Evolutionary conservation across 2,888 invertebrate species (phyloP), one percentile per base, ranked within the genome.

Genomic region (Aleiodes leptofemur): DNA sequence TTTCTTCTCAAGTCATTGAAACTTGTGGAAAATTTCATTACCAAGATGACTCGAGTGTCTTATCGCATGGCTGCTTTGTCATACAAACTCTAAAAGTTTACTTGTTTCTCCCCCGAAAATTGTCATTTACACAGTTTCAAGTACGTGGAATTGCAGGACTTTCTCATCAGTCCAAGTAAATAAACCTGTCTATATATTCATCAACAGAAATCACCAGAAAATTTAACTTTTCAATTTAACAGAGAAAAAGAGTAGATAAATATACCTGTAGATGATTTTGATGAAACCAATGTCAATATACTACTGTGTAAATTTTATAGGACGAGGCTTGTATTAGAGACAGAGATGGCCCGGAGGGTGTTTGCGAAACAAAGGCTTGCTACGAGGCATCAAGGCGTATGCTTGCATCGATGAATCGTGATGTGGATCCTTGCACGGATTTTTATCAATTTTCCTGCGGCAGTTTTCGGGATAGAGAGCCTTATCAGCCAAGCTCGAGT

Each of bases 361-460:
- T 87, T 1, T 90, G 90, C 81, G 86, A 87, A 66, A 83, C 87
- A 70, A 83, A 82, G 50, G 85, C 86, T 69, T 90, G 90, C 78
- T 83, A 83, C 75, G 88, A 88, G 69, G 88, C 89, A n/a, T 87
- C 89, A 11, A 85, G 83, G 38, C 83, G 87, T 69, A 87, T 88
- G 76, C 82, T 89, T 73, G 84, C 88, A 66, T 88, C 90, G 57
- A 86, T 90, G 86, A 87, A 88, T 71, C 86, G 86, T 72, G 85
- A 87, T 72, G 84, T 85, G 43, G 90, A 90, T 82, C 90, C 90
- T 31, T 90, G 90, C 84, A 86, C 87, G 74, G 90, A 90, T 83
- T 90, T 90, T 83, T 90, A 90, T 81, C 89, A 90, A 82, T 90
- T 90, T 79, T 89, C 90, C 76, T 90, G 90, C 80, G 90, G 90